Conservation (phyloP, 2,113 vertebrate genomes). For the Phaethornis superciliosus region DNA sequence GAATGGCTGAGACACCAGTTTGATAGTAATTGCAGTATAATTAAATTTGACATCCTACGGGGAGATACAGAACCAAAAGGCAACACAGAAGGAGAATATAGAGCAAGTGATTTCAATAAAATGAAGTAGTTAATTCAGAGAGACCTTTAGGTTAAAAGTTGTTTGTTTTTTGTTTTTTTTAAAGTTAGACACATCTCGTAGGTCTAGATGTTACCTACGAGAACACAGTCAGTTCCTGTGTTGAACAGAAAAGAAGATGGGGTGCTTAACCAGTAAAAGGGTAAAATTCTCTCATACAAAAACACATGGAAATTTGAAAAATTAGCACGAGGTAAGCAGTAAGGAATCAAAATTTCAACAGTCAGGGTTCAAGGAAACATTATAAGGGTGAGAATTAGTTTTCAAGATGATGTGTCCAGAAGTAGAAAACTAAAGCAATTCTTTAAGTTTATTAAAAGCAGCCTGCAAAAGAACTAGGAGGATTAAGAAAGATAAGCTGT, state of each 20-base stretch:
- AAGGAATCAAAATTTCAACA: background rate
- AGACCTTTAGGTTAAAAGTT: background rate
- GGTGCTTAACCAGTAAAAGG: background rate
- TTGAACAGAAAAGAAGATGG: background rate
- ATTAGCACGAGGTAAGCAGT: background rate
- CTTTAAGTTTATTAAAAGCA: background rate
- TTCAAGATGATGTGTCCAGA: background rate
- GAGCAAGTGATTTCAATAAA: background rate
- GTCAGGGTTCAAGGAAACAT: background rate
- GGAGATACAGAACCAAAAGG: background rate
- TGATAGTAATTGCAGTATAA: constrained; percentile 5
- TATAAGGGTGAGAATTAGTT: background rate
- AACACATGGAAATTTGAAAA: background rate
- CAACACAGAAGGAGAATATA: background rate
- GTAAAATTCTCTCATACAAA: background rate
- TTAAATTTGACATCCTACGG: constrained; percentile 29
- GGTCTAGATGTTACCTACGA: background rate
- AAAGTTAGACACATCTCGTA: background rate
- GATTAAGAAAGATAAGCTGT: background rate
- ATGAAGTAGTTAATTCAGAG: background rate
- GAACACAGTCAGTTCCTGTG: background rate
- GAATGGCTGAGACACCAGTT: background rate
- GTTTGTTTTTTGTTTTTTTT: too few species aligned
- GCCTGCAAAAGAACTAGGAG: background rate
- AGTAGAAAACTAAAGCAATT: background rate